A percentile compares a stretch with the other conserved stretches of the same genome.
These are phyloP conservation scores for Rhogogaster chlorosoma DNA, from an alignment of 2,888 invertebrate species.

Conservation along the genomic window DNA sequence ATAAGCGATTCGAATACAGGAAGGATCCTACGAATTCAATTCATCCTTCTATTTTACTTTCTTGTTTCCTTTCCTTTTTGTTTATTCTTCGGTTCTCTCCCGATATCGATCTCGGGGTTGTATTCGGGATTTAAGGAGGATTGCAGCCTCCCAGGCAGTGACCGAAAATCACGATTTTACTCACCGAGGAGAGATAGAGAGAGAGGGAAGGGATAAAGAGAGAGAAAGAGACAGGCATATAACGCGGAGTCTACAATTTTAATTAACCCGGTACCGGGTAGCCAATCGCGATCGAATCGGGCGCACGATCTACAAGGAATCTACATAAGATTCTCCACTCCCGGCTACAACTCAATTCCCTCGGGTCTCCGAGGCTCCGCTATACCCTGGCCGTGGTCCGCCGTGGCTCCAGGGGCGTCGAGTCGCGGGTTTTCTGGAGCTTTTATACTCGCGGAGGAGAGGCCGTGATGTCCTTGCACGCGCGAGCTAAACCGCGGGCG, in stretches of 20 bases:
- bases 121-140: not conserved
- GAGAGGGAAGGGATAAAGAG: conserved; percentile 55
- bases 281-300: conserved; percentile 78
- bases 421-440: not conserved
- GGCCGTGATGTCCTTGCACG: not conserved
- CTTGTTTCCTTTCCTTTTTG: not conserved
- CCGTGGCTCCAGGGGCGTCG: conserved; percentile 51
- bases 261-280: conserved; percentile 77
- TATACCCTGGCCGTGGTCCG: conserved; percentile 57
- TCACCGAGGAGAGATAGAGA: conserved; percentile 29
- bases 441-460: not conserved
- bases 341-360: conserved; percentile 77
- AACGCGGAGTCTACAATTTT: conserved; percentile 74
- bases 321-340: conserved; percentile 79
- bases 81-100: not conserved
- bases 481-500: not conserved
- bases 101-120: not conserved
- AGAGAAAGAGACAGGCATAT: conserved; percentile 53
- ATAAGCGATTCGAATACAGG: not conserved
- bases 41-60: not conserved
- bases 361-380: conserved; percentile 63
- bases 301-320: conserved; percentile 79
- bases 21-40: not conserved
- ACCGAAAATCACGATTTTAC: conserved; percentile 71
- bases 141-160: conserved; percentile 70